Evolutionary conservation across 2,888 invertebrate species (phyloP), one percentile per base, ranked within the genome.

Genomic region (Phymatocera aterrima): DNA sequence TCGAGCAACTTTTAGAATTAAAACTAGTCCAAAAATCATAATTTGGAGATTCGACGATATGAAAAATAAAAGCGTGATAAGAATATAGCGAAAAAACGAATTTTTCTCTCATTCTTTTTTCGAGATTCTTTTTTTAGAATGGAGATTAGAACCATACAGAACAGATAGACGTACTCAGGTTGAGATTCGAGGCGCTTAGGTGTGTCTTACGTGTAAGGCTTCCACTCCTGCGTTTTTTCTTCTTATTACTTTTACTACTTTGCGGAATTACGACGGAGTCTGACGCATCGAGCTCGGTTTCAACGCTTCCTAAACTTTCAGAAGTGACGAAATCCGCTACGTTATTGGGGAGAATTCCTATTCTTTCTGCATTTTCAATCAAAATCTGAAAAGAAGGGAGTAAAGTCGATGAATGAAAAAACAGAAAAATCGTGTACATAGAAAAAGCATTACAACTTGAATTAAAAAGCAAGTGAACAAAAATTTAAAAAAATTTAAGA

Each of bases 161-260:
- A 10, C 43, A 43, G 68, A 48, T 68, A 77, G 79, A 85, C 85
- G 86, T 87, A 87, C 85, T 86, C 84, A 86, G 81, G 83, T 87
- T 86, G 81, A 86, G 82, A 81, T 85, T 87, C 79, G 85, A 83
- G 81, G 83, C 83, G 85, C 84, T 86, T 85, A 84, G 83, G 80
- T 86, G 84, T 82, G 84, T 89, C 92, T 93, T 93, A 96, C 97
- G 93, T 91, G 96, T 97, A 83, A 97, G 92, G 84, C 97, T 97
- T 84, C 97, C 97, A 93, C 97, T 96, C 85, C 96, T 93, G 87
- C 97, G 93, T 90, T 96, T 96, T 90, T 96, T 96, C 88, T 95
- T 94, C 87, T 92, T 93, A 83, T 94, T 93, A 79, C 92, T 92
- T 81, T 91, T 89, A 48, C 81, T 79, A 65, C 83, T 85, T n/a